Conservation (phyloP, 2,888 invertebrate species). For the Polyommatus icarus region DNA sequence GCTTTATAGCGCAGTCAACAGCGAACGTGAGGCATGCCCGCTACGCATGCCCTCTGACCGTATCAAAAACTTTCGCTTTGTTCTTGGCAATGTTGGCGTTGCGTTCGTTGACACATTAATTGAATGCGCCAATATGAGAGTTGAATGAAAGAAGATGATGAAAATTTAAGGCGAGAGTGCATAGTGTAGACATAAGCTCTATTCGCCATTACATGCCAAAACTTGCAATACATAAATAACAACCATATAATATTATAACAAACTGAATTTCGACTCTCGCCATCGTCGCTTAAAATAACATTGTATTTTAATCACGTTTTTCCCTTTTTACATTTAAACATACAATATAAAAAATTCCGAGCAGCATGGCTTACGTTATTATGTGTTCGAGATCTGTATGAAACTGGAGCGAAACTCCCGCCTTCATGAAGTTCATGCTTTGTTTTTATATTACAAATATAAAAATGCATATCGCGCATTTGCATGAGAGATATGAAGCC, state of each 20-base stretch:
- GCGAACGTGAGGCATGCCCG: too few species aligned
- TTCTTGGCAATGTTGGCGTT: too few species aligned
- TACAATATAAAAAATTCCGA: neutral
- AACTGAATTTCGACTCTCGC: neutral
- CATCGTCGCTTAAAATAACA: neutral
- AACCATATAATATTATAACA: neutral
- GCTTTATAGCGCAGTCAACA: too few species aligned
- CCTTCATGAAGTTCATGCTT: conserved; percentile 12
- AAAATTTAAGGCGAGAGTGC: too few species aligned
- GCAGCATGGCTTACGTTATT: neutral
- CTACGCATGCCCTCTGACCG: too few species aligned
- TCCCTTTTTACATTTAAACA: neutral
- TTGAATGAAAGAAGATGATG: too few species aligned
- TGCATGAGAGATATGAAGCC: neutral
- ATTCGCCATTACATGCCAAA: too few species aligned
- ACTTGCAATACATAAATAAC: too few species aligned
- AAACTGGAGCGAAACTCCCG: conserved; percentile 24
- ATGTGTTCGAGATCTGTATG: conserved; percentile 1
- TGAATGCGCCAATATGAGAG: too few species aligned
- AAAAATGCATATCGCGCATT: conserved; percentile 30
- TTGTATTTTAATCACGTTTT: neutral
- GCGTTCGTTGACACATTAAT: too few species aligned
- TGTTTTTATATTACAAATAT: conserved; percentile 25
- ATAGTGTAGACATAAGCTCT: too few species aligned
- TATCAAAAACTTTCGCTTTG: too few species aligned